phyloP scores from a whole-genome alignment of 2,113 vertebrate genomes.

The Zapornia atra region DNA sequence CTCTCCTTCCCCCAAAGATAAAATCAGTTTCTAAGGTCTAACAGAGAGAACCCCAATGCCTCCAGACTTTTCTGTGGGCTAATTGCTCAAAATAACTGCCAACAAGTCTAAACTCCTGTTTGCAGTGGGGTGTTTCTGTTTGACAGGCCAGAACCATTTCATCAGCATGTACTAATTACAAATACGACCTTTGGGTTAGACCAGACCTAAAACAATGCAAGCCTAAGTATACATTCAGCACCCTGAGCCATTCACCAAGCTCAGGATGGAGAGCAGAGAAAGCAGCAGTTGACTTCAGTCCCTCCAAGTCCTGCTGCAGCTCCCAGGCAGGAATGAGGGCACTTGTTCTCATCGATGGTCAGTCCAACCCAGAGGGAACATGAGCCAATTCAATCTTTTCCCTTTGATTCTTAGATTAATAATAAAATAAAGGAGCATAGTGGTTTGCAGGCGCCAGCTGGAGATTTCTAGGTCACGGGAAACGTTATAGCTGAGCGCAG shows the following conservation, averaged over 20 bases:
- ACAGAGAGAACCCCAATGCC: background rate
- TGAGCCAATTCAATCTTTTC: fast-evolving
- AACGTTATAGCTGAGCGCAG: background rate
- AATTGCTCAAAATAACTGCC: background rate
- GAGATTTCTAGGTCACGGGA: constrained; percentile 46
- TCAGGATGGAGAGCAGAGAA: background rate
- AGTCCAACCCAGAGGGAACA: fast-evolving
- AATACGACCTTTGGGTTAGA: constrained; percentile 40
- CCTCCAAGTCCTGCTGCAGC: background rate
- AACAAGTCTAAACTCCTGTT: constrained; percentile 55
- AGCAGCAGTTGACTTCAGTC: fast-evolving
- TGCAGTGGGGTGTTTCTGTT: constrained; percentile 21
- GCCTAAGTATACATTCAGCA: background rate
- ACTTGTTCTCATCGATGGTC: background rate
- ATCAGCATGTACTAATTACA: background rate
- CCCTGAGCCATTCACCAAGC: background rate
- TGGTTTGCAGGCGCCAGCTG: background rate
- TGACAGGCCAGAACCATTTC: background rate
- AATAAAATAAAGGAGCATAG: background rate
- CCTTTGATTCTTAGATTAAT: background rate
- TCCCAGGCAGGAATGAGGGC: background rate
- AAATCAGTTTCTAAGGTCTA: background rate
- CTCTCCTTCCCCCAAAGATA: background rate
- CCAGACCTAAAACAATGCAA: background rate
- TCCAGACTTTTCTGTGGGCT: background rate